These are phyloP conservation scores for Danionella dracula DNA, from an alignment of 2,797 vertebrate species.

Conservation along the genomic window DNA sequence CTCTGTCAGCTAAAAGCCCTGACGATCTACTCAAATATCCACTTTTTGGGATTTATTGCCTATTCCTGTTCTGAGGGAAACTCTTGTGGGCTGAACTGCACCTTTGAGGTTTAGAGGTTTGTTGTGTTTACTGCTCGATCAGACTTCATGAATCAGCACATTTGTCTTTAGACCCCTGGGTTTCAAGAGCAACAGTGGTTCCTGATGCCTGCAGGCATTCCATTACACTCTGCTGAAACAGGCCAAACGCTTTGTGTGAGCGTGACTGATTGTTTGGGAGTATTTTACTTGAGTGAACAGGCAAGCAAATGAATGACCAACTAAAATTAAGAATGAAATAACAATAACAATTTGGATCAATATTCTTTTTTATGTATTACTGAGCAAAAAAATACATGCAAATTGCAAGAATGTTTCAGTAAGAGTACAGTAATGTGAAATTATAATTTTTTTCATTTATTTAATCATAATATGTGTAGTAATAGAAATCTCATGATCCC, in stretches of 20 bases:
- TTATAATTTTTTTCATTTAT: too few relatives aligned
- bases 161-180: conserved; percentile 1
- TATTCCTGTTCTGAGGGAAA: neutral
- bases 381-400: too few relatives aligned
- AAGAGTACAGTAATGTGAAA: too few relatives aligned
- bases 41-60: neutral
- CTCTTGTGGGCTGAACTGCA: neutral
- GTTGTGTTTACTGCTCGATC: neutral
- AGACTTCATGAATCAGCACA: conserved; percentile 22
- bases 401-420: too few relatives aligned
- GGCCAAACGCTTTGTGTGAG: neutral
- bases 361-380: too few relatives aligned
- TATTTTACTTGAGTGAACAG: too few relatives aligned
- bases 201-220: neutral
- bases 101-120: neutral
- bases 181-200: neutral
- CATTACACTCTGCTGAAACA: conserved; percentile 2
- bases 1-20: neutral
- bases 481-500: too few relatives aligned
- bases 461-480: too few relatives aligned
- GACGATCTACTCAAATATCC: neutral
- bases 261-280: too few relatives aligned
- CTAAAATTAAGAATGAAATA: too few relatives aligned
- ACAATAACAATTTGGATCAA: too few relatives aligned
- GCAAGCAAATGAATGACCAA: too few relatives aligned